Base-by-base conservation (phyloP, 2,888 invertebrate species). In the Conchocele bisecta region DNA sequence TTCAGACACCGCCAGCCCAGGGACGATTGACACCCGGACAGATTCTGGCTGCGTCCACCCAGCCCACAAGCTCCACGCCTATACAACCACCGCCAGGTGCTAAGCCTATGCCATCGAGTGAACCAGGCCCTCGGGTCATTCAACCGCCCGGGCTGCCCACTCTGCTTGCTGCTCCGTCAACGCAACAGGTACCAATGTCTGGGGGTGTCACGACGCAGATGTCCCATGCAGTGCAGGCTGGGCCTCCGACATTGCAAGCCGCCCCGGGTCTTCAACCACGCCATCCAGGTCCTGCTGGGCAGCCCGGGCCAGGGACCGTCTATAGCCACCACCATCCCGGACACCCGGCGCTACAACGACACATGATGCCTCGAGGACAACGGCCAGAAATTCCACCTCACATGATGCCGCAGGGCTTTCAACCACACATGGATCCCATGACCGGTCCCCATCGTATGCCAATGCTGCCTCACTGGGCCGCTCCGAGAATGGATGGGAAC, bases 1-100 rank as follows among this genome's bases (percentile, higher is more conserved):
- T 73, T 26, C 33, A 73, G 73, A 73, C 73, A n/a, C 73, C 73
- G 20, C 73, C 73, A 35, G 67, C 39, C 17, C 67, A 63, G 22
- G 63, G 54, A 5, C 48, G 67, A 11, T 17, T 67, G 7, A 58
- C 67, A 7, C 64, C 64, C 29, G 63, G 65, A 37, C 68, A 60
- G 29, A 31, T 37, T 31, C 59, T 57, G n/a, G 46, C 48, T 35
- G 37, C 41, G 56, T 20, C 48, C 70, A 4, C 54, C 59, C 17
- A 48, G 58, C 5, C n/a, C 39, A 26, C 41, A 54, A 15, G 64
- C 57, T 37, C 53, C 50, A 29, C 29, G 60, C 6, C 60, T 63
- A 20, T 63, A 57, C 15, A 60, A 29, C 28, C 48, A 37, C 20
- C 64, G 56, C 48, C 67, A 50, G 17, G 46, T 46, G 29, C 61